Conservation (phyloP, 2,888 invertebrate species). For the Galerucella nymphaeae region DNA sequence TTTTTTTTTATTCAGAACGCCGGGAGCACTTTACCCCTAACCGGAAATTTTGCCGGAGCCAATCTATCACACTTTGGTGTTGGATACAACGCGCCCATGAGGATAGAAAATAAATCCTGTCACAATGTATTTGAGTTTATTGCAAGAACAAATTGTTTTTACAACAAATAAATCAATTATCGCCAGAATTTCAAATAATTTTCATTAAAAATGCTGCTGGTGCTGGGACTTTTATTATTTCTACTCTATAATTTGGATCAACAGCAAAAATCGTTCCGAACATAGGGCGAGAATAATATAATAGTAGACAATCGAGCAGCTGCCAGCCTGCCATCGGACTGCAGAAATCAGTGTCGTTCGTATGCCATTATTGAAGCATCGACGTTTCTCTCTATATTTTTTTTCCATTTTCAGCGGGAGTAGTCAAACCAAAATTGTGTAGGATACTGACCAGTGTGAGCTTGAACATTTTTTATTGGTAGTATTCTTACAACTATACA, state of each 20-base stretch:
- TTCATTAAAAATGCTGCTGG: background rate
- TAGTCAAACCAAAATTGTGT: background rate
- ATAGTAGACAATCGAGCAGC: conserved; percentile 1
- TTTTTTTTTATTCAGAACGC: no score
- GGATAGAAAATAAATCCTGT: no score
- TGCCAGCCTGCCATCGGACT: conserved; percentile 3
- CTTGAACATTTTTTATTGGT: background rate
- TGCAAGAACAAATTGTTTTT: no score
- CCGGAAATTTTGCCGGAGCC: no score
- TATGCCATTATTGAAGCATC: conserved; percentile 5
- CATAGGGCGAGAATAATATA: background rate
- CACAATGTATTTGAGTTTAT: no score
- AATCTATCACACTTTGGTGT: no score
- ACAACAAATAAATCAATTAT: background rate
- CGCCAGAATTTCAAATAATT: background rate
- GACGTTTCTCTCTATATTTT: background rate
- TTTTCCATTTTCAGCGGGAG: background rate
- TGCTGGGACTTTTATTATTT: background rate
- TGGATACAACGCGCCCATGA: no score
- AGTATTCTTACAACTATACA: background rate
- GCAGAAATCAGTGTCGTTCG: conserved; percentile 4
- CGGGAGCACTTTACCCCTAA: no score
- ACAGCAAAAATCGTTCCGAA: conserved; percentile 1
- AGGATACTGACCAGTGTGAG: background rate
- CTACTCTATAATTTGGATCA: background rate